Evolutionary conservation across 2,888 invertebrate genomes (phyloP), one percentile per base, ranked within the genome.

Genomic region (Temnothorax unifasciatus): DNA sequence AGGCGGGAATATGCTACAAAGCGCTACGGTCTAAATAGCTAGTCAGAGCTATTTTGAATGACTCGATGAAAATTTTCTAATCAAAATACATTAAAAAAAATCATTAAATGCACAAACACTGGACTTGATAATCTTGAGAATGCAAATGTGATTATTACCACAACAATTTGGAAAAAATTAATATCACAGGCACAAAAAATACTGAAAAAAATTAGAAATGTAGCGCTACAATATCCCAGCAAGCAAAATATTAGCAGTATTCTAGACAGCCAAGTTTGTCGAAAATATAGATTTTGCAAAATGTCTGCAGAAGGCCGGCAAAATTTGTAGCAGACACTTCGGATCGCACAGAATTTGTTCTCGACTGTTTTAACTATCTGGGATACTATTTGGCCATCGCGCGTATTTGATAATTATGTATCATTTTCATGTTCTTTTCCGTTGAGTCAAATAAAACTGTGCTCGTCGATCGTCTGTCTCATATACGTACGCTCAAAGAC

Each of bases 401-500:
- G 29, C 29, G n/a, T 47, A 47, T 59, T 75, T 73, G 41, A 75
- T 13, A 64, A 5, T 74, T 50, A 34, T 13, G 38, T 29, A 11
- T 44, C 15, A 54, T n/a, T 34, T 68, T 44, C 25, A 50, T 8
- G 34, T 47, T 47, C 47, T 47, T 25, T 21, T 6, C 34, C n/a
- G 21, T 25, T 25, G 34, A 73, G 15, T 13, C 50, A 41, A 77
- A 59, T 68, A 41, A n/a, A 57, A 25, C 13, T 54, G 44, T 59
- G 83, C 54, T 47, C 21, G 25, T 69, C 57, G 21, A 5, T 57
- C 38, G 59, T 47, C 52, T 68, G 69, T 69, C 57, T 34, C 47
- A 44, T 47, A 79, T 69, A 79, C 59, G 71, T 79, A 71, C 54
- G 34, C 21, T 71, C 59, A 59, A 34, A 79, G 47, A 79, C 71